phyloP scores from a whole-genome alignment of 2,797 vertebrate genomes.

The Enteromius fasciolatus region DNA sequence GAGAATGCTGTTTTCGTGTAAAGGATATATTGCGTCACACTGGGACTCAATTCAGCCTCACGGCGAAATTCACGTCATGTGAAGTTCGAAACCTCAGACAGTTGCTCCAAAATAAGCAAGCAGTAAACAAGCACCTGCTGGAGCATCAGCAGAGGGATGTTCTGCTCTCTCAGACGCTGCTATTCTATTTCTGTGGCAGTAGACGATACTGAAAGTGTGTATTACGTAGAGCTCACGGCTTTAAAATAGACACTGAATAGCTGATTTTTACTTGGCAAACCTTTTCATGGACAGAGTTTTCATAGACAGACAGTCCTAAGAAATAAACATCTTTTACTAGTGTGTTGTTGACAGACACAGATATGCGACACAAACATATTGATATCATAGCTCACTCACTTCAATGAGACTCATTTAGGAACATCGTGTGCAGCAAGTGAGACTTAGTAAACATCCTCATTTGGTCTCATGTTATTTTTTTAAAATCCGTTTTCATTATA shows the following conservation, averaged over 20 bases:
- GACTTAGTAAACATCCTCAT: constrained; percentile 20
- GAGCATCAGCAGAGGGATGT: constrained; percentile 33
- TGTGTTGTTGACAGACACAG: constrained; percentile 8
- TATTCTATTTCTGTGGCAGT: constrained; percentile 50
- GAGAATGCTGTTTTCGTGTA: background rate
- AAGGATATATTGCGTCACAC: constrained; percentile 6
- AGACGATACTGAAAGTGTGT: constrained; percentile 21
- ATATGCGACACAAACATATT: constrained; percentile 52
- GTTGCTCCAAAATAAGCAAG: background rate
- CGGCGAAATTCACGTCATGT: background rate
- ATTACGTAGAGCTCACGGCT: background rate
- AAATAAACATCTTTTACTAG: background rate
- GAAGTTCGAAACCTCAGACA: constrained; percentile 3
- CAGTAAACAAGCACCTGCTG: constrained; percentile 50
- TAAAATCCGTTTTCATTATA: constrained; percentile 1
- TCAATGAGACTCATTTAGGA: constrained; percentile 61
- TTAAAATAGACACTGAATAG: constrained; percentile 21
- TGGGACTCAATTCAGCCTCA: background rate
- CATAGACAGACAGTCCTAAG: background rate
- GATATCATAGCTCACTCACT: constrained; percentile 61
- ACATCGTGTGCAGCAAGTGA: constrained; percentile 59
- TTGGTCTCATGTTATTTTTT: constrained; percentile 5
- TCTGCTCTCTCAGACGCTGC: constrained; percentile 31
- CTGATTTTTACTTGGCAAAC: background rate
- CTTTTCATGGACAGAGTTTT: background rate